Conservation (phyloP, 2,888 invertebrate species). For the Lamellibrachia columna region DNA sequence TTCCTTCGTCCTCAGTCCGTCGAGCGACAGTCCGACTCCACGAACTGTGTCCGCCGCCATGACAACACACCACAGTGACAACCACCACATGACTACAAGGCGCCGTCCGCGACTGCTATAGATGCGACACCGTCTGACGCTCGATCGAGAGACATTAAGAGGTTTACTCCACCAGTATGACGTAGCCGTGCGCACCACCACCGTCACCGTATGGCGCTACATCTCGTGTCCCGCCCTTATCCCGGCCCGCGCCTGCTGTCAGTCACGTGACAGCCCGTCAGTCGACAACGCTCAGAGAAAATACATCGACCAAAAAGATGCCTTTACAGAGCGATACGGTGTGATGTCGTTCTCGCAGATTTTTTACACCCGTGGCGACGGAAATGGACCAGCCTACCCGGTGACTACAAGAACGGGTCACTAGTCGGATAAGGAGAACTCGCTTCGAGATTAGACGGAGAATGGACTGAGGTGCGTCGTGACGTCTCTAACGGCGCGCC, state of each 20-base stretch:
- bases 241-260: background rate
- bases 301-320: background rate
- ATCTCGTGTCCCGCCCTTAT: background rate
- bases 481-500: background rate
- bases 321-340: background rate
- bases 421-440: background rate
- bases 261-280: background rate
- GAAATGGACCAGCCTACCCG: background rate
- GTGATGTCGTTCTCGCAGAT: background rate
- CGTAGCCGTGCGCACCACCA: background rate
- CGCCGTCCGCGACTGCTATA: background rate
- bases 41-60: background rate
- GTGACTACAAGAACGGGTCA: background rate
- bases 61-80: background rate
- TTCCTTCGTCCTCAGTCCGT: background rate
- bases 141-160: background rate
- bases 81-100: background rate
- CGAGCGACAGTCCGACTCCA: background rate
- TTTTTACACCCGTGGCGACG: background rate
- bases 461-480: background rate
- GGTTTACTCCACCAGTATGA: background rate
- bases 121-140: background rate
- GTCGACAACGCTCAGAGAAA: background rate
- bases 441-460: background rate
- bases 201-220: background rate